phyloP scores from a whole-genome alignment of 2,888 invertebrate genomes.

The Acleris laterana region DNA sequence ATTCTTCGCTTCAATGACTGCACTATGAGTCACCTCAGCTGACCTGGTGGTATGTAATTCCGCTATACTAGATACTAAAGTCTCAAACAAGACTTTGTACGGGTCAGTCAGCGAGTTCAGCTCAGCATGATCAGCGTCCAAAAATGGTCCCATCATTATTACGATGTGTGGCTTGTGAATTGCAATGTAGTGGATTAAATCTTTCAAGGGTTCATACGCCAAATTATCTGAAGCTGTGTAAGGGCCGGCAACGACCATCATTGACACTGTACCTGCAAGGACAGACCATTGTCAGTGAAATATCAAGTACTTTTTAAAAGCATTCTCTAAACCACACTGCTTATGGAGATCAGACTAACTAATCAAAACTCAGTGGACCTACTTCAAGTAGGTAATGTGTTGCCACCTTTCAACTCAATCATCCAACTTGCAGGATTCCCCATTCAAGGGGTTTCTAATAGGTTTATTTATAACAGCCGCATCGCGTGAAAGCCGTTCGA shows the following conservation, averaged over 20 bases:
- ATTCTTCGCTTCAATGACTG: no score
- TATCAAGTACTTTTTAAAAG: neutral
- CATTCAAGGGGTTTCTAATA: no score
- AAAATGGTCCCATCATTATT: slow-evolving; percentile 93
- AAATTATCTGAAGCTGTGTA: slow-evolving; percentile 91
- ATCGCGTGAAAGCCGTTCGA: no score
- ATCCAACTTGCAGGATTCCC: no score
- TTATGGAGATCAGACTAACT: no score
- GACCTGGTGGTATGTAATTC: slow-evolving; percentile 85
- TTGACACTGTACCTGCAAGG: slow-evolving; percentile 81
- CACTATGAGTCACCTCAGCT: slow-evolving; percentile 44
- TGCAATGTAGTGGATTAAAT: slow-evolving; percentile 88
- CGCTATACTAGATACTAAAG: slow-evolving; percentile 86
- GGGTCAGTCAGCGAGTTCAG: slow-evolving; percentile 87
- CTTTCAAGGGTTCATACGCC: slow-evolving; percentile 91
- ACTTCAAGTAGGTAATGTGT: no score
- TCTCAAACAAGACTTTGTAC: slow-evolving; percentile 90
- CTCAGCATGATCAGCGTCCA: slow-evolving; percentile 88
- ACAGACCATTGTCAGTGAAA: neutral
- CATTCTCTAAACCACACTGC: neutral
- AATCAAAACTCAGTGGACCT: no score
- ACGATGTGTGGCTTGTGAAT: slow-evolving; percentile 90
- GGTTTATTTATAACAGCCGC: no score
- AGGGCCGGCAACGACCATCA: slow-evolving; percentile 93
- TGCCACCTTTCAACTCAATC: no score